A percentile compares a stretch with the other conserved stretches of the same genome.
Conservation (phyloP, 2,113 vertebrate genomes). For the Dermatemys mawii region DNA sequence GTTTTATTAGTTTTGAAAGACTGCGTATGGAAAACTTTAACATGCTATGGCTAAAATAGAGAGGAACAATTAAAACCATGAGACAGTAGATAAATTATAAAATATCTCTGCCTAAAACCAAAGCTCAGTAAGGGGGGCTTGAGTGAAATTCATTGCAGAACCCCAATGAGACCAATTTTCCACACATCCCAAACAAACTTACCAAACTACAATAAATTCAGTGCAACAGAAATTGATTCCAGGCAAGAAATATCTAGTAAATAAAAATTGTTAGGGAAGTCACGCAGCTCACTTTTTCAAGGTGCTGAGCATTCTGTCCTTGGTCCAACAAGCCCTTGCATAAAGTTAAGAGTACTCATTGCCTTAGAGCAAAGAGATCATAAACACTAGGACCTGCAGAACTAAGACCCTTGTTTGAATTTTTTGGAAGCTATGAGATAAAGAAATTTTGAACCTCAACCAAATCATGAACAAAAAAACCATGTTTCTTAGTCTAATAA, state of each 20-base stretch:
- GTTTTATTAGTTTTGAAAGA: neutral
- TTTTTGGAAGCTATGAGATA: neutral
- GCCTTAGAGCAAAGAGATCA: neutral
- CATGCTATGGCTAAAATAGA: neutral
- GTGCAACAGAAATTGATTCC: neutral
- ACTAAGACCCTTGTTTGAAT: neutral
- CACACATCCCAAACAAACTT: neutral
- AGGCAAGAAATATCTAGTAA: neutral
- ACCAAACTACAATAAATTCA: neutral
- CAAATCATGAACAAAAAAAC: neutral
- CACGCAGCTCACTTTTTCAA: neutral
- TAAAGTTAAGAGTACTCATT: no score
- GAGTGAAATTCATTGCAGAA: neutral
- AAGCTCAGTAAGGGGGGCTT: neutral
- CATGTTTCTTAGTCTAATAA: no score
- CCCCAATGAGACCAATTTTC: neutral
- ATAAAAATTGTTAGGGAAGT: neutral
- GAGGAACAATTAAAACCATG: neutral
- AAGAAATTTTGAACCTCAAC: neutral
- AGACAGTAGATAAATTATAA: neutral
- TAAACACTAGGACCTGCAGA: neutral
- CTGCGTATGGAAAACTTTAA: neutral
- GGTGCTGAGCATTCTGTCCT: neutral
- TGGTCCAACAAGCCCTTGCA: no score
- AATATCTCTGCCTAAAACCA: neutral